Evolutionary conservation across 2,797 vertebrate species (phyloP), one percentile per base, ranked within the genome.

Genomic region (Phrynocephalus guinanensis): DNA sequence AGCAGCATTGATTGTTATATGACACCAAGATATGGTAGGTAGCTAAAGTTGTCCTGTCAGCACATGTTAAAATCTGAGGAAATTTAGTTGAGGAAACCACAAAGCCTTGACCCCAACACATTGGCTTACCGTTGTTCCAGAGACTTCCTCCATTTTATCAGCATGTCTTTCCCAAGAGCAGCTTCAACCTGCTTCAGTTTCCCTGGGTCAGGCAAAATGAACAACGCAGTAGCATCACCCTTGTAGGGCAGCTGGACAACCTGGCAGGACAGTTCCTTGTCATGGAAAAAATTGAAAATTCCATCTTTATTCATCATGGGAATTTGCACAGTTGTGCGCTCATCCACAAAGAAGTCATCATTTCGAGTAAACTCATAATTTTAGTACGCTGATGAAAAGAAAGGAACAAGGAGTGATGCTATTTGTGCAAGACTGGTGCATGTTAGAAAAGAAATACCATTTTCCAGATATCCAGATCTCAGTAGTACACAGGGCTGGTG

Each of bases 241-340:
- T 0, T 93, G 89, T 98, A 98, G 1, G 97, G 96, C 92, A 98
- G 92, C 95, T 96, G 63, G 81, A 98, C 86, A 90, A 98, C 79
- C 0, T 86, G 92, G 85, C 96, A 97, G 87, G 95, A 90, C 88
- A 98, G 96, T 6, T 68, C 91, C 0, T 1, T 0, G 83, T 98
- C 98, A 0, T 92, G 81, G 16, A 97, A 96, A 89, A 95, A 93
- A 24, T 95, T 92, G 16, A 94, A 95, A 50, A 92, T 78, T 1
- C 96, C 93, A 0, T 44, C 94, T 88, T 94, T 96, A 84, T 66
- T 95, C 98, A 98, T 98, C 97, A 98, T 98, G 93, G 98, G 97
- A 66, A 98, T 97, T 70, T 94, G 73, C 60, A 98, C 97, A 0
- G 77, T 95, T 72, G 95, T 97, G 0, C 73, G 92, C 30, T 95